Percentiles rank a stretch among this genome's conserved stretches.
phyloP scores from a whole-genome alignment of 2,888 invertebrate genomes.

The Lepeophtheirus nordmannii region DNA sequence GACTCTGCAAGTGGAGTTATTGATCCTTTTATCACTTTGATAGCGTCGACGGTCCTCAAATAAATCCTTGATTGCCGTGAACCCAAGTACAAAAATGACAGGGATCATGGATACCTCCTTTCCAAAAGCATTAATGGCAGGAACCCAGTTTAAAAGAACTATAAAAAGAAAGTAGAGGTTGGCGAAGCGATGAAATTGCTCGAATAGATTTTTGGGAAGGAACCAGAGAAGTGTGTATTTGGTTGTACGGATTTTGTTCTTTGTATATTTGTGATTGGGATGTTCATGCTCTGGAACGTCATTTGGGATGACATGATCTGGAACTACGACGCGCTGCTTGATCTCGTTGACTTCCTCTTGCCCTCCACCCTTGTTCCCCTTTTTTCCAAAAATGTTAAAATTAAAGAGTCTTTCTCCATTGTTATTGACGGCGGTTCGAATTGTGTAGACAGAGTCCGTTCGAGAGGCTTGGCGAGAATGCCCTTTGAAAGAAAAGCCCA shows the following conservation, averaged over 20 bases:
- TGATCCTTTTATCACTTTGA: conserved; percentile 79
- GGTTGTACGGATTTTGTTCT: conserved; percentile 75
- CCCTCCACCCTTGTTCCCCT: conserved; percentile 28
- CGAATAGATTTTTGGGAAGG: conserved; percentile 83
- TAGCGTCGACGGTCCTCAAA: conserved; percentile 81
- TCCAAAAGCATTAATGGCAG: conserved; percentile 81
- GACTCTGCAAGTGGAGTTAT: conserved; percentile 67
- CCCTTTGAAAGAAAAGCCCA: conserved; percentile 23
- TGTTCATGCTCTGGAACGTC: conserved; percentile 62
- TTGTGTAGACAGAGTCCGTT: conserved; percentile 74
- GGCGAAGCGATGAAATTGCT: conserved; percentile 85
- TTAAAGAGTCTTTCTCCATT: background rate
- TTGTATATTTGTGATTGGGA: conserved; percentile 62
- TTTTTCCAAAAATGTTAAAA: background rate
- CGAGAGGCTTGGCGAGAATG: conserved; percentile 45
- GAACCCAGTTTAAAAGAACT: conserved; percentile 88
- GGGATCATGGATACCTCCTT: conserved; percentile 91
- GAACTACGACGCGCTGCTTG: conserved; percentile 17
- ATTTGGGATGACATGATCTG: conserved; percentile 33
- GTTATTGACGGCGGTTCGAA: conserved; percentile 44
- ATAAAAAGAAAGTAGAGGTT: conserved; percentile 96
- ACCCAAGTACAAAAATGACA: conserved; percentile 79
- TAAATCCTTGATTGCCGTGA: conserved; percentile 84
- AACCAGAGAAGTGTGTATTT: conserved; percentile 88
- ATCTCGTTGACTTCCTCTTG: conserved; percentile 30